Conservation (phyloP, 2,888 invertebrate species). For the Scaptomyza flava region DNA sequence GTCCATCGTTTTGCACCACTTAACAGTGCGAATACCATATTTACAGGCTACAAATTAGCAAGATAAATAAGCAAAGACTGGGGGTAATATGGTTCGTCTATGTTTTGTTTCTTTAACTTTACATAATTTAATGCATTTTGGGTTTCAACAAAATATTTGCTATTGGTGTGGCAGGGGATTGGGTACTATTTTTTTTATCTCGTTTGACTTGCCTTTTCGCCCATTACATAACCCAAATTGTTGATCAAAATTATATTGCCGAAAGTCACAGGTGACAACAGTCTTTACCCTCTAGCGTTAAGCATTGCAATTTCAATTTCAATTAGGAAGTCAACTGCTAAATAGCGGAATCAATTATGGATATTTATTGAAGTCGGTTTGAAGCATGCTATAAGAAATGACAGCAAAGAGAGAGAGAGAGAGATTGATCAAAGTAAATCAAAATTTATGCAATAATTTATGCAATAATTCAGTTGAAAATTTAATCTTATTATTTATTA, state of each 20-base stretch:
- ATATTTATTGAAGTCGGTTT: constrained; percentile 4
- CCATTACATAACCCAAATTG: constrained; percentile 57
- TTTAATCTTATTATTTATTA: not conserved
- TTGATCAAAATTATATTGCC: constrained; percentile 58
- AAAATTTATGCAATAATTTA: not conserved
- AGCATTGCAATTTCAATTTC: constrained; percentile 38
- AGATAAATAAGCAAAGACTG: constrained; percentile 51
- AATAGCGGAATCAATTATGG: constrained; percentile 24
- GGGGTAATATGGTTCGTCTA: not conserved
- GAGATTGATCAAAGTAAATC: constrained; percentile 2
- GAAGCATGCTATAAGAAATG: constrained; percentile 3
- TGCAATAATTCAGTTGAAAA: not conserved
- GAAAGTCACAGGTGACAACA: constrained; percentile 51
- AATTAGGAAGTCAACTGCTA: constrained; percentile 44
- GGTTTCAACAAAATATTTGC: constrained; percentile 43
- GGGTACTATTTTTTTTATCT: constrained; percentile 21
- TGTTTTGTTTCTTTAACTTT: constrained; percentile 37
- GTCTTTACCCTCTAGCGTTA: constrained; percentile 22
- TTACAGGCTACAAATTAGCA: constrained; percentile 61
- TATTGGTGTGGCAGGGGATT: constrained; percentile 18
- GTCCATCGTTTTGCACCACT: constrained; percentile 56
- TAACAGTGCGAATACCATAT: constrained; percentile 39
- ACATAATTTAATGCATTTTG: constrained; percentile 72
- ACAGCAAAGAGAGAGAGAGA: not conserved
- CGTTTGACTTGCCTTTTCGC: constrained; percentile 11